Evolutionary conservation across 2,113 vertebrate genomes (phyloP), one percentile per base, ranked within the genome.

Genomic region (Eulemur macaco): DNA sequence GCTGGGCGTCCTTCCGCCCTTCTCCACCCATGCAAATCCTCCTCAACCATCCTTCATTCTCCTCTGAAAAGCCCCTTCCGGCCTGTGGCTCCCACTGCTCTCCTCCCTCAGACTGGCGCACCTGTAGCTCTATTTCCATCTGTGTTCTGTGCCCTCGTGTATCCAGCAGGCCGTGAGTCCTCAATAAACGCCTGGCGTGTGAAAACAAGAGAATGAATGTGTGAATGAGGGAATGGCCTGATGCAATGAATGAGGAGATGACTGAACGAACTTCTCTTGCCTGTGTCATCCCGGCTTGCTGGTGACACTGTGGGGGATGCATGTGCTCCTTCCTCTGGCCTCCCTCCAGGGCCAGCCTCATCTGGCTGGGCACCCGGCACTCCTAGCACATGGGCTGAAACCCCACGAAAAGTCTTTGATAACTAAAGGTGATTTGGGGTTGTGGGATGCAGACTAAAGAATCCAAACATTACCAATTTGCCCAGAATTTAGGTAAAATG

Each of bases 261-360:
- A 78, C n/a, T 17, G 17, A 82, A 71, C 39, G 17, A 80, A 29
- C 56, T 81, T 91, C 64, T 93, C 68, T 45, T 45, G 50, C 31
- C 63, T 78, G 4, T 50, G 42, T 18, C 3, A 58, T 60, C 54
- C 18, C 50, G 80, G 34, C 77, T 91, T 91, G 73, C n/a, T 56
- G 8, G 78, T 10, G 23, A 29, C 60, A n/a, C 15, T 39, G 25
- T 17, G 27, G 27, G 50, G 2, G 2, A 23, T 0, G 0, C 15
- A 6, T 3, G 4, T 8, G 58, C n/a, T 23, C 37, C 76, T 20
- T 63, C 52, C 80, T 82, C 63, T 91, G 81, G 39, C 47, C 13
- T 68, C 13, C 0, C 5, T 14, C 4, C 31, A 0, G 1, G 8
- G 23, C 34, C 68, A 71, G 6, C 81, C 42, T 74, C 18, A 0